Conservation (phyloP, 2,888 invertebrate genomes). For the Parapristionchus giblindavisi region DNA sequence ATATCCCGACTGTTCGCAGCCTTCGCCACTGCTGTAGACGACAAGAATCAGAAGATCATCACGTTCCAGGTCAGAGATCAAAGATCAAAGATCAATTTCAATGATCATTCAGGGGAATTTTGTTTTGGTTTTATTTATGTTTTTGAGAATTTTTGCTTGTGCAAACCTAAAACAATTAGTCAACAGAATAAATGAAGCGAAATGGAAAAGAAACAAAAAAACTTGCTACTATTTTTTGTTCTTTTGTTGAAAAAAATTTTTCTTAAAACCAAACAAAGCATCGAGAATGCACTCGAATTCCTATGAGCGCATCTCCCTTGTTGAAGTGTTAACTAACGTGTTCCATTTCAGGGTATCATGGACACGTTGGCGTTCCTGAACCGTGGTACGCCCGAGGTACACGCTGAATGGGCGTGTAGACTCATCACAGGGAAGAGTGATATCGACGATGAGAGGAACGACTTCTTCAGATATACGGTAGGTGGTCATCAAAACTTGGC, state of each 20-base stretch:
- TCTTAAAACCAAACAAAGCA: too few species aligned
- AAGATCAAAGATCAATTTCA: background rate
- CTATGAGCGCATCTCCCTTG: too few species aligned
- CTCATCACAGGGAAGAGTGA: constrained; percentile 57
- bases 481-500: background rate
- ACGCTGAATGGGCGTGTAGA: constrained; percentile 64
- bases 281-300: too few species aligned
- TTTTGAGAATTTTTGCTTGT: too few species aligned
- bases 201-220: too few species aligned
- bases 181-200: too few species aligned
- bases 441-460: too few species aligned
- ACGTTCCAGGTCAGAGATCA: constrained; percentile 50
- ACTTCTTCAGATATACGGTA: constrained; percentile 52
- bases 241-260: too few species aligned
- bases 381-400: constrained; percentile 51
- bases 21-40: constrained; percentile 25
- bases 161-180: too few species aligned
- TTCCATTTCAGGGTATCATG: constrained; percentile 49
- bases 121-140: background rate
- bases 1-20: constrained; percentile 44
- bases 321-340: too few species aligned
- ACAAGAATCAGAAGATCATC: constrained; percentile 50
- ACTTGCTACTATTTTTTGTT: too few species aligned
- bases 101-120: background rate
- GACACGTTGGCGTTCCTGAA: constrained; percentile 48